Conservation (phyloP, 2,888 invertebrate genomes). For the Stenurella melanura region DNA sequence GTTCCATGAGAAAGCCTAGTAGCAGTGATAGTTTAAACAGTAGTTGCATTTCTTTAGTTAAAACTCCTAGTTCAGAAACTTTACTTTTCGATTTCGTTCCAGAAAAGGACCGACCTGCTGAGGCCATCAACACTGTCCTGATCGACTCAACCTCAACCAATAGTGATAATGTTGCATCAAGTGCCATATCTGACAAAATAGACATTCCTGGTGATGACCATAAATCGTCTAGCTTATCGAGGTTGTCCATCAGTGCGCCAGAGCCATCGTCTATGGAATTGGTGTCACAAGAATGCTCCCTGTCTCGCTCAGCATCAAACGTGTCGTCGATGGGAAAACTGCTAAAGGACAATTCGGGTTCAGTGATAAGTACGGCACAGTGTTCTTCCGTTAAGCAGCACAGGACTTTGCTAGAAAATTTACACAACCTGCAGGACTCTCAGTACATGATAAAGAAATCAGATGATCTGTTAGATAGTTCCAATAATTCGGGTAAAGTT, state of each 20-base stretch:
- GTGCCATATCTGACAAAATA: slow-evolving; percentile 79
- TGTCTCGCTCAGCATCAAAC: slow-evolving; percentile 70
- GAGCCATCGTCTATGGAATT: slow-evolving; percentile 74
- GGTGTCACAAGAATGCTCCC: slow-evolving; percentile 64
- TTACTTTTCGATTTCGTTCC: slow-evolving; percentile 61
- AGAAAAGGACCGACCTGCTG: slow-evolving; percentile 53
- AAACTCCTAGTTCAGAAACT: slow-evolving; percentile 70
- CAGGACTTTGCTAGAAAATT: slow-evolving; percentile 74
- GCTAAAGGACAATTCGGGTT: slow-evolving; percentile 71
- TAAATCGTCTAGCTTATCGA: slow-evolving; percentile 42
- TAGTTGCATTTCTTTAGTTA: slow-evolving; percentile 57
- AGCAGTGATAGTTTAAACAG: slow-evolving; percentile 53
- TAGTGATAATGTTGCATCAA: slow-evolving; percentile 67
- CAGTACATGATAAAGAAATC: slow-evolving; percentile 67
- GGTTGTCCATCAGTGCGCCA: slow-evolving; percentile 79
- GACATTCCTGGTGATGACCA: slow-evolving; percentile 71
- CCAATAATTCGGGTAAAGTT: slow-evolving; percentile 81
- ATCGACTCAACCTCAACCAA: slow-evolving; percentile 59
- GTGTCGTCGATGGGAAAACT: slow-evolving; percentile 62
- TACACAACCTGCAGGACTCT: slow-evolving; percentile 67
- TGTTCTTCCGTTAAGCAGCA: slow-evolving; percentile 76
- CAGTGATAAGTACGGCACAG: slow-evolving; percentile 73
- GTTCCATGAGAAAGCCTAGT: slow-evolving; percentile 66
- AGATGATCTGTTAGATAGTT: slow-evolving; percentile 68
- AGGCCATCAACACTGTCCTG: slow-evolving; percentile 64